Percentiles rank a stretch among this genome's conserved stretches.
These are phyloP conservation scores for Tricholauxania praeusta DNA, from an alignment of 2,888 invertebrate species.

Conservation along the genomic window DNA sequence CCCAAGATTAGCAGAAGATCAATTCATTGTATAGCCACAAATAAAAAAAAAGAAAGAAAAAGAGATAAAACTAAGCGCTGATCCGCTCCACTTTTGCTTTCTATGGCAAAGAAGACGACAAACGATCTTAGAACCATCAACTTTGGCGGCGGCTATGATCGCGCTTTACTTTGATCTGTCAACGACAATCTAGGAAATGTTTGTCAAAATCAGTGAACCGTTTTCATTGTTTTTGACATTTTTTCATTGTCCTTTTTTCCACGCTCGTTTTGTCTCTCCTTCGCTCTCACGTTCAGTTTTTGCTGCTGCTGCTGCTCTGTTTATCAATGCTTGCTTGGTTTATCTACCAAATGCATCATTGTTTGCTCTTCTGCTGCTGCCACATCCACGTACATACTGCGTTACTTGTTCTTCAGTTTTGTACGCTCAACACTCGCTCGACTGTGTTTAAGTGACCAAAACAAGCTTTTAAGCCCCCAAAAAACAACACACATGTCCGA, in stretches of 20 bases:
- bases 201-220: slow-evolving; percentile 68
- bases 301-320: no score
- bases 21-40: background rate
- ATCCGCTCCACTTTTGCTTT: background rate
- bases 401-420: slow-evolving; percentile 41
- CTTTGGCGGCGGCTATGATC: background rate
- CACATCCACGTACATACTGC: background rate
- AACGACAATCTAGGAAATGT: slow-evolving; percentile 69
- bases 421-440: slow-evolving; percentile 46
- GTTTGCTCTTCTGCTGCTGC: slow-evolving; percentile 16
- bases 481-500: slow-evolving; percentile 23
- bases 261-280: background rate
- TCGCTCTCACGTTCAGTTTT: background rate
- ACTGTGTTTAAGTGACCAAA: no score
- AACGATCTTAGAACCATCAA: background rate
- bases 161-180: slow-evolving; percentile 66
- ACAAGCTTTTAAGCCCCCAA: slow-evolving; percentile 8
- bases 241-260: slow-evolving; percentile 42
- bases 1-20: slow-evolving; percentile 23
- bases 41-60: background rate
- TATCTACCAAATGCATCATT: background rate
- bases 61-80: no score
- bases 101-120: background rate
- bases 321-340: background rate
- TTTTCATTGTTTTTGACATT: slow-evolving; percentile 69